Evolutionary conservation across 1,140 invertebrate species (phyloP).

Genomic region (Drosophila bocqueti): DNA sequence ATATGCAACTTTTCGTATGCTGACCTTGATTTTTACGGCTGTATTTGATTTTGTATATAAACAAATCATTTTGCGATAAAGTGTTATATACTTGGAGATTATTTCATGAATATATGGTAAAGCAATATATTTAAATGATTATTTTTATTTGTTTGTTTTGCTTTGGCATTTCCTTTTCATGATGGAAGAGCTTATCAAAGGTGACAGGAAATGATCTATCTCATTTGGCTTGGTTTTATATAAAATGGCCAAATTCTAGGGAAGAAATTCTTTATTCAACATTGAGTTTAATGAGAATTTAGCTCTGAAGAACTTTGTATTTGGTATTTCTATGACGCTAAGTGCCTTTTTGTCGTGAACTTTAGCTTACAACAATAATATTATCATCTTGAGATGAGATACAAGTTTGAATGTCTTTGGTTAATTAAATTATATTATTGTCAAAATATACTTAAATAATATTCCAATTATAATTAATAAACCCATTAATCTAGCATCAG

Average conservation of each 20-base stretch:
- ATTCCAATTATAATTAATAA: too few species aligned
- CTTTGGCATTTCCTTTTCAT: slow-evolving; percentile 18
- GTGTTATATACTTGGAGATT: slow-evolving; percentile 1
- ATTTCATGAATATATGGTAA: background rate
- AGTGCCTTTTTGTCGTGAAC: background rate
- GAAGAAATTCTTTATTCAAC: background rate
- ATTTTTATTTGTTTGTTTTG: slow-evolving; percentile 25
- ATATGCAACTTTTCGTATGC: slow-evolving; percentile 23
- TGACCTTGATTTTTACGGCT: slow-evolving; percentile 62
- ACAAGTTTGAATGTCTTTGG: background rate
- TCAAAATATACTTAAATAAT: too few species aligned
- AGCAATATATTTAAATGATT: slow-evolving; percentile 6
- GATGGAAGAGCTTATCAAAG: slow-evolving; percentile 39
- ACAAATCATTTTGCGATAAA: slow-evolving; percentile 6
- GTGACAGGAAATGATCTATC: slow-evolving; percentile 46
- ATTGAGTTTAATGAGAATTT: background rate
- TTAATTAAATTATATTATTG: background rate
- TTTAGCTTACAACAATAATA: too few species aligned
- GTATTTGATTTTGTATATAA: slow-evolving; percentile 12
- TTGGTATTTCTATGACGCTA: background rate
- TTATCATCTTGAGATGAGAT: background rate
- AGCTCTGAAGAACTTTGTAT: background rate
- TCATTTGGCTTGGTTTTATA: slow-evolving; percentile 18
- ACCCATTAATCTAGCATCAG: background rate
- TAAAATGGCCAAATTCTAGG: slow-evolving; percentile 15